Evolutionary conservation across 2,888 invertebrate genomes (phyloP), one percentile per base, ranked within the genome.

Genomic region (Apamea sordens): DNA sequence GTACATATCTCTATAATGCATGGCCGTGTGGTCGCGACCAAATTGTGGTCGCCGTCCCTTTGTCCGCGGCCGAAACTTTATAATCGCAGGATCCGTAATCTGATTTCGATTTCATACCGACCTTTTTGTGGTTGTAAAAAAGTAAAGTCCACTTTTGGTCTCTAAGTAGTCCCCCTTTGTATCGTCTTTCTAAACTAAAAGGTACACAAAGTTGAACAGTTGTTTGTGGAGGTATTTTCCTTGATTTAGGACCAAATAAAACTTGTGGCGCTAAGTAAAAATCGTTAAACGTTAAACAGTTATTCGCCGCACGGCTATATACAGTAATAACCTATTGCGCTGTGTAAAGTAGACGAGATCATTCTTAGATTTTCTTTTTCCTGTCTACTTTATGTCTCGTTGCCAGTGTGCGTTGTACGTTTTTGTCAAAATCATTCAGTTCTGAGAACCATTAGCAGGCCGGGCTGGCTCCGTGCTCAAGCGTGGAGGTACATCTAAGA

Each of bases 81-180:
- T 94, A 94, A 95, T 95, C 94, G 92, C 94, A 92, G 93, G 93
- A 93, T 91, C 92, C 91, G 90, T 95, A 95, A 95, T 95, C 95
- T 93, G 94, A 94, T 95, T 95, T 94, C 95, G 94, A 95, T 95
- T 94, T 93, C 93, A 93, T 93, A 92, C 93, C 90, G 89, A 90
- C 93, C 94, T 95, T 95, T 96, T 95, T 96, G 95, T 92, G 92
- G 91, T 89, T 85, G 89, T 93, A 95, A 95, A 95, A 95, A 95
- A 95, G 92, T 92, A 91, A 93, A 92, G 91, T 91, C 92, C 92
- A 91, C 93, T 93, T 92, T 91, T 90, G 90, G 91, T 86, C 90
- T 86, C 89, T 90, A 92, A 92, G 90, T 90, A 90, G 89, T 89
- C 90, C 90, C 90, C 90, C 89, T 94, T 94, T 93, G 92, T 92